Base-by-base conservation (phyloP, 2,888 invertebrate genomes). In the Allophyes oxyacanthae region DNA sequence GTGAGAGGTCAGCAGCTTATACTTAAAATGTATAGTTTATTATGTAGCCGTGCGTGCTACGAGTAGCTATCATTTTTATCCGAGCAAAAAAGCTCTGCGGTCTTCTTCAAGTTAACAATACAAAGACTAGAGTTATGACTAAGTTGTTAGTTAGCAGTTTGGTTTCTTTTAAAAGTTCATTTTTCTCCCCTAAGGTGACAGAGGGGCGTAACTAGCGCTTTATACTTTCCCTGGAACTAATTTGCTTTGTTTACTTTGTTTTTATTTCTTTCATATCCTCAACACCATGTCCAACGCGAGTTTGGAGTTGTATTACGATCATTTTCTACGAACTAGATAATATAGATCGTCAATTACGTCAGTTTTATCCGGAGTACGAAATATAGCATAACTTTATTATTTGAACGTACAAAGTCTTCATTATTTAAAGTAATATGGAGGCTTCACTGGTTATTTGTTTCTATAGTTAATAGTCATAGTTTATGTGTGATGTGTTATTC, bases 171-270 rank as follows among this genome's bases (percentile, higher is more conserved):
- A 60, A 56, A 66, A 68, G 54, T 61, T 40, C 9, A 44, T 72
- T 57, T 62, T 66, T 62, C 40, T 51, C 37, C 70, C 28, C 32
- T 45, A 13, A 55, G 14, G 41, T 44, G 7, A 10, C 37, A 4
- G 40, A 25, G 42, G 26, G 10, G 44, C 14, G 46, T 66, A 55
- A 41, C 67, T 43, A 49, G 52, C 41, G n/a, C 30, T 51, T 51
- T 28, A 45, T 33, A 44, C 28, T 49, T 55, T 50, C 34, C 26
- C 28, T 65, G 30, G 28, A 61, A 61, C 34, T 66, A 67, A 60
- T 70, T 71, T 46, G 25, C 49, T 45, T 53, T 43, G 44, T 66
- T 46, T 30, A 59, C 38, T 54, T 44, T 34, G 37, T 64, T 45
- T 10, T 14, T 33, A 1, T 11, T 37, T 28, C 14, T 57, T 40